Evolutionary conservation across 2,113 vertebrate genomes (phyloP), one percentile per base, ranked within the genome.

Genomic region (Pygoscelis antarcticus): DNA sequence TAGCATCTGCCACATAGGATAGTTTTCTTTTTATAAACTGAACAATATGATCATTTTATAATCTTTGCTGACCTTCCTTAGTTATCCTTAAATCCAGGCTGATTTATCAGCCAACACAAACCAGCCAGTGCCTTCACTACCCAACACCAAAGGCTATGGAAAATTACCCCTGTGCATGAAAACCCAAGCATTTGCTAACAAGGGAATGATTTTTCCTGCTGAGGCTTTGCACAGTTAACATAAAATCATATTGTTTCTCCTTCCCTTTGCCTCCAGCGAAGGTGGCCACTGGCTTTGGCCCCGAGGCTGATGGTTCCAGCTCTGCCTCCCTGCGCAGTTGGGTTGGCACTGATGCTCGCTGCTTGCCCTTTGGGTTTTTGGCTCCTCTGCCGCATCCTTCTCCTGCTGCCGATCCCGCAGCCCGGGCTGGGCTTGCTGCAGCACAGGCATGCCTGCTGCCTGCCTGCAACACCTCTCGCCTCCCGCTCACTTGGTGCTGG

Each of bases 121-220:
- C 3, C 55, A 19, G n/a, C 5, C 34, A 23, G 51, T 2, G n/a
- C 38, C 40, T 61, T 62, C 22, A 1, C 16, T 3, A 0, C 61
- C 16, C 54, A 18, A 29, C 74, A 18, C 49, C 18, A 2, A 51
- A 34, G 51, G 19, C 74, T 27, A 8, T 4, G 47, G 62, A 42
- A 27, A 10, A 1, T 30, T 5, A 38, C 16, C 85, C 52, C 36
- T 1, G 1, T 0, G 0, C 16, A 20, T 3, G 44, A 60, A n/a
- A 27, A 49, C 51, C 40, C 27, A 16, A 78, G n/a, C 27, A 36
- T 65, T 15, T 57, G 55, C 51, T 80, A 25, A 8, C 55, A 34
- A 49, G 51, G 42, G 69, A 20, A 15, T 3, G 23, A 7, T 3
- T 58, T 36, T 62, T n/a, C 46, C 70, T 82, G 57, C 46, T 1